phyloP scores from a whole-genome alignment of 2,113 vertebrate species.

The Macquaria australasica region DNA sequence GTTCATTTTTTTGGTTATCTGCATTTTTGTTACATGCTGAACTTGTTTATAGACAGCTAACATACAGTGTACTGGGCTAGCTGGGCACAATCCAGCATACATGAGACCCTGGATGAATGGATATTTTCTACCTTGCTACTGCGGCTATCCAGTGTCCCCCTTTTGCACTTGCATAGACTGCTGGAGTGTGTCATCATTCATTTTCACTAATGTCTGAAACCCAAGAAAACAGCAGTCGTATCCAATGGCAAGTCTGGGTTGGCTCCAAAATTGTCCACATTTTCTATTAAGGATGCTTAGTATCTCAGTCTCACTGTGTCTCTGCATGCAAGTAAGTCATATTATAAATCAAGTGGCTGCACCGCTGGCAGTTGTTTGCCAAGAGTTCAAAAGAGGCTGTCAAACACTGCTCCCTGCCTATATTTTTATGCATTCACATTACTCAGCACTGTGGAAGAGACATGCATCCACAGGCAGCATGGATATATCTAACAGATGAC shows the following conservation, averaged over 20 bases:
- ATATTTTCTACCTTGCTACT: background rate
- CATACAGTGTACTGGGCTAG: background rate
- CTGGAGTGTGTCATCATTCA: background rate
- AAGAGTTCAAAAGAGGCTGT: constrained; percentile 6
- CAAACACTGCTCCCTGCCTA: background rate
- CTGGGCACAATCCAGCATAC: background rate
- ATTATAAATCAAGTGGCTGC: constrained; percentile 17
- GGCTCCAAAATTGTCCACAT: background rate
- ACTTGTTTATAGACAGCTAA: background rate
- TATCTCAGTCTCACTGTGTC: background rate
- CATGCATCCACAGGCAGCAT: background rate
- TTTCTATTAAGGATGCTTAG: background rate
- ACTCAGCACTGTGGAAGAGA: background rate
- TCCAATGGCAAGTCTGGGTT: background rate
- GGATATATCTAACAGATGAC: background rate
- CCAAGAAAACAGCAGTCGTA: background rate
- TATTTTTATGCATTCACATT: background rate
- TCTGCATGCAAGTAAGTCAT: background rate
- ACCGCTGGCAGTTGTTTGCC: constrained; percentile 11
- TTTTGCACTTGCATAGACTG: background rate
- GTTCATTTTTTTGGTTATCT: background rate
- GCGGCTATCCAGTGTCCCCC: background rate
- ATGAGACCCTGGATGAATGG: background rate
- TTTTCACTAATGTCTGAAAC: background rate
- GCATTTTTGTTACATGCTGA: background rate